Evolutionary conservation across 2,113 vertebrate species (phyloP).

Genomic region (Shinisaurus crocodilurus): DNA sequence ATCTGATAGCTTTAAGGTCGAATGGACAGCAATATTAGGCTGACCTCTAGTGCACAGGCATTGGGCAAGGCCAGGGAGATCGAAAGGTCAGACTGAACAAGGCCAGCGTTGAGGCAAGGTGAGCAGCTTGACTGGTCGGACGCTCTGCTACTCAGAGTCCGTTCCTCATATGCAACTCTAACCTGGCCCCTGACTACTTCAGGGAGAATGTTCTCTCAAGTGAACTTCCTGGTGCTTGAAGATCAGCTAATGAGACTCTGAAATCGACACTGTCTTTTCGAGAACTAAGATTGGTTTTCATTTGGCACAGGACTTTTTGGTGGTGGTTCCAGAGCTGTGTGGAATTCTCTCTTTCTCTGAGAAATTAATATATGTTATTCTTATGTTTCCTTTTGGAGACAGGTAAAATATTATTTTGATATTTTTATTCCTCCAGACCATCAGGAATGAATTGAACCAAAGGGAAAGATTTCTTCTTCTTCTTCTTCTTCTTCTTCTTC

Average conservation of each 20-base stretch:
- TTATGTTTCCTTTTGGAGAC: not conserved
- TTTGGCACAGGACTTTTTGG: not conserved
- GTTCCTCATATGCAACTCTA: not conserved
- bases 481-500: too few relatives aligned
- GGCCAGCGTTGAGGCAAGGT: fast-evolving
- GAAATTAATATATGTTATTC: not conserved
- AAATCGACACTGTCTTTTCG: too few relatives aligned
- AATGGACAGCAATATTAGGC: conserved; percentile 29
- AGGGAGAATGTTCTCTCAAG: not conserved
- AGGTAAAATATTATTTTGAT: not conserved
- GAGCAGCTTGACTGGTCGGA: not conserved
- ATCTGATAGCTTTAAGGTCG: conserved; percentile 64
- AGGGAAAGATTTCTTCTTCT: not conserved
- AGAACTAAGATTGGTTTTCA: not conserved
- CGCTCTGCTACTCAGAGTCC: not conserved
- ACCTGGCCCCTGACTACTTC: not conserved
- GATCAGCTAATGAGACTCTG: not conserved
- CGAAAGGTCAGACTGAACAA: conserved; percentile 11
- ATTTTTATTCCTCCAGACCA: not conserved
- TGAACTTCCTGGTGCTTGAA: not conserved
- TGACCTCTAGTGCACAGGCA: conserved; percentile 41
- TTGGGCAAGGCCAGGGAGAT: conserved; percentile 10
- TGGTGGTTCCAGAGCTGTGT: not conserved
- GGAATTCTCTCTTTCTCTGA: not conserved
- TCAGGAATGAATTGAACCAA: not conserved